Base-by-base conservation (phyloP, 2,888 invertebrate genomes). In the Tachina lurida region DNA sequence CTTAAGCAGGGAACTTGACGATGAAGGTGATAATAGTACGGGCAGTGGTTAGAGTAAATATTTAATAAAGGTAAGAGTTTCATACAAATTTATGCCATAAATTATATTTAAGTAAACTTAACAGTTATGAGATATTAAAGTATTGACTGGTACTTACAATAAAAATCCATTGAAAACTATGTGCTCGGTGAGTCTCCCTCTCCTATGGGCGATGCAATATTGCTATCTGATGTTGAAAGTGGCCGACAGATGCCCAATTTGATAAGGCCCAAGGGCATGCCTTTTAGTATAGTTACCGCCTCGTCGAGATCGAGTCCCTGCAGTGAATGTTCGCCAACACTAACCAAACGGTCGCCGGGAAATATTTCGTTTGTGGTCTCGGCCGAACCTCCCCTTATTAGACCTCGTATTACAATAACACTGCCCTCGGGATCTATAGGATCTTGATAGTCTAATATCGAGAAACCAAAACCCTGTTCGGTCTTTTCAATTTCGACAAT, bases 351-450 rank as follows among this genome's bases (percentile, higher is more conserved):
- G 93, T 99, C 99, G 39, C 99, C 99, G 0, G 99, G 99, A 88
- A 98, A 97, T 87, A 99, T 95, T 84, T 97, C 95, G 56, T 98
- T 98, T 91, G 98, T 98, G 88, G 96, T 95, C 93, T 98, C 98
- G 17, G 99, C 99, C n/a, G 98, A 97, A 49, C 99, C 99, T 81
- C 98, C 98, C 47, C 99, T 99, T 78, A 99, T 99, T 88, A 99
- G 94, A 91, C 98, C 98, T 89, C 98, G 95, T 89, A 99, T 98
- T 87, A 99, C 98, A 93, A 99, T 99, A 89, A 99, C 98, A 88
- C 98, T 98, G 90, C 98, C 97, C 90, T 96, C 96, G 79, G 98
- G 95, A 94, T 99, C 98, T 91, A 98, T 94, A 56, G 99, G 99
- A 94, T 99, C 99, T 95, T 98, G 98, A 93, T 98, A 98, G 93